These are phyloP conservation scores for Standfussiana lucernea DNA, from an alignment of 2,888 invertebrate genomes.

Conservation along the genomic window DNA sequence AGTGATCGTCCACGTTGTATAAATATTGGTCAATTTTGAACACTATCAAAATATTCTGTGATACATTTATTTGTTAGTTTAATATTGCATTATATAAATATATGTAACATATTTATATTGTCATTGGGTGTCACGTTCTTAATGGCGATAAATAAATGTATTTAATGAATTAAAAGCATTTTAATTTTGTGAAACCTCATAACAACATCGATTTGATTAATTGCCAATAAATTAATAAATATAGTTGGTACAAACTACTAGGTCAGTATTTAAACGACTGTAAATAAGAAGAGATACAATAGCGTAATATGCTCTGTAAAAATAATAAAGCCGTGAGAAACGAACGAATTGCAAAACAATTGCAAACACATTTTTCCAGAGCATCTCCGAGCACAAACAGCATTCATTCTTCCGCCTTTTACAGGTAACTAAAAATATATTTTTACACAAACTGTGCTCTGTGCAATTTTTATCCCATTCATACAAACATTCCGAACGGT, in stretches of 20 bases:
- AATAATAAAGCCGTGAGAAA: conserved; percentile 2
- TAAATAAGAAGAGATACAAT: not conserved
- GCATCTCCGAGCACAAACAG: conserved; percentile 37
- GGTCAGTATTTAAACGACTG: not conserved
- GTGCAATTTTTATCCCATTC: conserved; percentile 67
- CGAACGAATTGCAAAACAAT: conserved; percentile 43
- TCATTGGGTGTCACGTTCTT: conserved; percentile 87
- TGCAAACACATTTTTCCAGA: conserved; percentile 39
- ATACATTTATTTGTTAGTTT: conserved; percentile 88
- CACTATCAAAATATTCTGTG: conserved; percentile 90
- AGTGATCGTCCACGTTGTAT: conserved; percentile 83
- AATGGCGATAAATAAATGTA: conserved; percentile 88
- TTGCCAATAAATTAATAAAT: not conserved
- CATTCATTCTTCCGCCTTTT: conserved; percentile 44
- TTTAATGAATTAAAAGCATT: conserved; percentile 68
- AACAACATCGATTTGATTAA: not conserved
- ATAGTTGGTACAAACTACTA: not conserved
- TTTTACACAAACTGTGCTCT: conserved; percentile 53
- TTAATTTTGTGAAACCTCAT: conserved; percentile 29
- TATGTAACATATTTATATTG: conserved; percentile 78
- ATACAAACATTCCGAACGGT: conserved; percentile 69
- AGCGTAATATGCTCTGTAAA: not conserved
- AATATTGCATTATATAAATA: conserved; percentile 75
- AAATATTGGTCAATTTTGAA: conserved; percentile 88
- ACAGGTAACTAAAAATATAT: conserved; percentile 61